These are phyloP conservation scores for Catharus fuscescens DNA, from an alignment of 2,113 vertebrate genomes.

Conservation along the genomic window DNA sequence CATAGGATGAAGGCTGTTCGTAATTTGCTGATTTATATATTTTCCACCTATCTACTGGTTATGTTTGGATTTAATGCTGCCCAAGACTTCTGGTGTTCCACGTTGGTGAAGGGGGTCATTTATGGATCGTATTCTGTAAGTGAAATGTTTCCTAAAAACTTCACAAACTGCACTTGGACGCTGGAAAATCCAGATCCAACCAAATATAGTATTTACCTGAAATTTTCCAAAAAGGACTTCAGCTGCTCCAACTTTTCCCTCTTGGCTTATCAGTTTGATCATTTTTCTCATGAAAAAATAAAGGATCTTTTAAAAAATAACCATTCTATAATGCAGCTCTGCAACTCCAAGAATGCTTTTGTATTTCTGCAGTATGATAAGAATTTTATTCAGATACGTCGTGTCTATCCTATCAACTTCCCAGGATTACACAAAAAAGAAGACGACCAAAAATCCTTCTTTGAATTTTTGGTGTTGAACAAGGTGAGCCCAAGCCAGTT, in stretches of 20 bases:
- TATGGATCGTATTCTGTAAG: slow-evolving; percentile 99
- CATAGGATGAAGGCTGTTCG: slow-evolving; percentile 99
- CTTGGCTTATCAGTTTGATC: slow-evolving; percentile 98
- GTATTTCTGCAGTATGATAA: slow-evolving; percentile 99
- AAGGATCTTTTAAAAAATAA: slow-evolving; percentile 96
- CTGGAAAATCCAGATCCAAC: slow-evolving; percentile 99
- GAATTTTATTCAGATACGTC: slow-evolving; percentile 97
- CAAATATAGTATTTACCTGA: slow-evolving; percentile 99
- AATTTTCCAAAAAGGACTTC: slow-evolving; percentile 98
- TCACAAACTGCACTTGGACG: slow-evolving; percentile 99
- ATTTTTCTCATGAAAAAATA: slow-evolving; percentile 99
- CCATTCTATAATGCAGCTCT: slow-evolving; percentile 97
- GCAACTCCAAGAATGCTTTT: slow-evolving; percentile 93
- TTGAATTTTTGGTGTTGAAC: slow-evolving; percentile 99
- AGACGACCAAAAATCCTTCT: slow-evolving; percentile 91
- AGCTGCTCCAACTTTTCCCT: slow-evolving; percentile 97
- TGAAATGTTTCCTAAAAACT: slow-evolving; percentile 99
- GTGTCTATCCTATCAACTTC: slow-evolving; percentile 90
- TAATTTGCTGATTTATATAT: slow-evolving; percentile 99
- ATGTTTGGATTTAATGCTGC: slow-evolving; percentile 99
- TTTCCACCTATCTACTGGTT: slow-evolving; percentile 99
- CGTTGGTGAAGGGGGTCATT: slow-evolving; percentile 99
- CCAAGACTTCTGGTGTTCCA: slow-evolving; percentile 99
- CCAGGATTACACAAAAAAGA: slow-evolving; percentile 94
- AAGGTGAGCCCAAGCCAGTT: slow-evolving; percentile 99